A percentile compares a stretch with the other conserved stretches of the same genome.
These are phyloP conservation scores for Rhagophthalmus giganteus DNA, from an alignment of 2,888 invertebrate genomes.

Conservation along the genomic window DNA sequence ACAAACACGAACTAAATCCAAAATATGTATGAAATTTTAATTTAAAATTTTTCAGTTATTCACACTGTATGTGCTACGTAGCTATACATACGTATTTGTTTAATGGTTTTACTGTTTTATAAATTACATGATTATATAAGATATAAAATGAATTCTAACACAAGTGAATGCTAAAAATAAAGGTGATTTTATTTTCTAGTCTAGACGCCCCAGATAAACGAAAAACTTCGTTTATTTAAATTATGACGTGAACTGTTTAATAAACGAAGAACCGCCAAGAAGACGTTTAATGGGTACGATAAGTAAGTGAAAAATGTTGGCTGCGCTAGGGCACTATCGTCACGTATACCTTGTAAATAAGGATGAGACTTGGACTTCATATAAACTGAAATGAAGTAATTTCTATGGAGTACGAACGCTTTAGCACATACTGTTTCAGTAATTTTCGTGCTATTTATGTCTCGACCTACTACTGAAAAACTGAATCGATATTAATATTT, in stretches of 20 bases:
- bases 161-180: too few species aligned
- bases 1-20: too few species aligned
- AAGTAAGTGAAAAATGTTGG: constrained; percentile 22
- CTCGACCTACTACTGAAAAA: constrained; percentile 13
- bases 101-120: too few species aligned
- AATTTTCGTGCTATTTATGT: constrained; percentile 5
- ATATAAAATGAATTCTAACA: too few species aligned
- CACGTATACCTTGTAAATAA: constrained; percentile 23
- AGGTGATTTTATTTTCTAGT: constrained; percentile 1
- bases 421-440: constrained; percentile 16
- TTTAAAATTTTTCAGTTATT: too few species aligned
- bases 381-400: constrained; percentile 23
- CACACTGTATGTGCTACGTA: too few species aligned
- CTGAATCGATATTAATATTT: constrained; percentile 20
- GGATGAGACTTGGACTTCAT: constrained; percentile 13
- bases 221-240: constrained; percentile 16
- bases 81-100: too few species aligned
- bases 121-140: too few species aligned
- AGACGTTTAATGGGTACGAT: constrained; percentile 16
- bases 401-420: constrained; percentile 16
- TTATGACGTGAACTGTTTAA: constrained; percentile 20
- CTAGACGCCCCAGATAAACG: constrained; percentile 7
- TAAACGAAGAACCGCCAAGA: constrained; percentile 14
- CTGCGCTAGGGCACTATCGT: constrained; percentile 12
- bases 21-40: too few species aligned